Percentiles rank a stretch among this genome's conserved stretches.
Conservation (phyloP, 2,113 vertebrate species). For the Sander vitreus region DNA sequence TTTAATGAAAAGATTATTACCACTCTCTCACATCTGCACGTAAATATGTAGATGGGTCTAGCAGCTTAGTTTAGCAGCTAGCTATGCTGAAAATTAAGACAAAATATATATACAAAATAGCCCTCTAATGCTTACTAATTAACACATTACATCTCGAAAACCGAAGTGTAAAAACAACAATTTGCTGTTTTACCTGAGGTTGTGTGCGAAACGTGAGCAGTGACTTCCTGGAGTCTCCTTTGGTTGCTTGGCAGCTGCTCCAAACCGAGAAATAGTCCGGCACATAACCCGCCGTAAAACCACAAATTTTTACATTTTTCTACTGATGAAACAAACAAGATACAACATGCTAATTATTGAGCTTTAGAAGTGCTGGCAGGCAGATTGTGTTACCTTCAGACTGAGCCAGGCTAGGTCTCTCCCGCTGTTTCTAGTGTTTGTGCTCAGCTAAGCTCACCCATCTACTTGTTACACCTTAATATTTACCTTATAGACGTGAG, state of each 20-base stretch:
- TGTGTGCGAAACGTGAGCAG: background rate
- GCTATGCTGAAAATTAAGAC: background rate
- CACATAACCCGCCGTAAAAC: background rate
- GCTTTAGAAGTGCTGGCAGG: background rate
- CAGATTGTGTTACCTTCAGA: background rate
- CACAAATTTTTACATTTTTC: background rate
- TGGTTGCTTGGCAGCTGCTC: background rate
- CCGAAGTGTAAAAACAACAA: background rate
- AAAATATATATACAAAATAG: too few relatives aligned
- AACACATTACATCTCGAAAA: background rate
- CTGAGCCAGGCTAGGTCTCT: background rate
- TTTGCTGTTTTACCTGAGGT: background rate
- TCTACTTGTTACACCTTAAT: background rate
- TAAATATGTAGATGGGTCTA: background rate
- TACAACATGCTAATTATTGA: background rate
- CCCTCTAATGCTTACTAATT: background rate
- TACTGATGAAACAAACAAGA: background rate
- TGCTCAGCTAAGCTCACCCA: background rate
- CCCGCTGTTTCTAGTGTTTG: background rate
- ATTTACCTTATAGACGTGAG: conserved; percentile 3
- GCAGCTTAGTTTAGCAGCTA: background rate
- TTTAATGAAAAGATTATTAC: background rate
- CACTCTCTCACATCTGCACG: background rate
- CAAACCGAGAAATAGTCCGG: background rate
- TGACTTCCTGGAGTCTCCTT: background rate